Percentiles rank a stretch among this genome's conserved stretches.
phyloP scores from a whole-genome alignment of 2,113 vertebrate genomes.

The Ursus arctos region DNA sequence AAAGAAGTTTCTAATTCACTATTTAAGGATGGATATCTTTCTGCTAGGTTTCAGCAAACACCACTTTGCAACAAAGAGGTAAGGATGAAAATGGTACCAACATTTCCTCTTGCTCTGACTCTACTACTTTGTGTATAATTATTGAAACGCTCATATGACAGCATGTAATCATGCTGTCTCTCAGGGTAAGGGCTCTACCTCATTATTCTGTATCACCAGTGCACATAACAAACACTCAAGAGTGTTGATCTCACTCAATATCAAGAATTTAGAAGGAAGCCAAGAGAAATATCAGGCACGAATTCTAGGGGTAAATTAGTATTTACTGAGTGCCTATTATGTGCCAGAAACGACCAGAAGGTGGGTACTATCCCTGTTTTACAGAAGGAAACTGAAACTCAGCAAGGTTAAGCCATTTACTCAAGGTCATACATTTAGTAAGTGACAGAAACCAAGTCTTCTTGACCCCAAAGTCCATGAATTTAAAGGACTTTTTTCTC shows the following conservation, averaged over 20 bases:
- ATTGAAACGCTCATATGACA: background rate
- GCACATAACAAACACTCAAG: background rate
- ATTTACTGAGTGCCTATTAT: background rate
- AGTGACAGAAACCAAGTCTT: background rate
- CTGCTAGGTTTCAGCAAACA: background rate
- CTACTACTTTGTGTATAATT: background rate
- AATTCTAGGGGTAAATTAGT: background rate
- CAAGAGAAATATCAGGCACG: background rate
- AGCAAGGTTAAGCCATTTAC: background rate
- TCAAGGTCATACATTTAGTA: background rate
- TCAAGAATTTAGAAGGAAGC: conserved; percentile 13
- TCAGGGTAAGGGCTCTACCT: background rate
- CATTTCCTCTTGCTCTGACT: background rate
- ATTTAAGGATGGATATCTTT: background rate
- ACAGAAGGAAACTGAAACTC: background rate
- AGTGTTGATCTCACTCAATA: background rate
- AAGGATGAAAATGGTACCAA: background rate
- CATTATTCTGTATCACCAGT: background rate
- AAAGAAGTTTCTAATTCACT: background rate
- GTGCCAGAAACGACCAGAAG: background rate
- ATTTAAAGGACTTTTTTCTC: background rate
- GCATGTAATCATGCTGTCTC: background rate
- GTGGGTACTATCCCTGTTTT: background rate
- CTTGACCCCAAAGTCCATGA: background rate
- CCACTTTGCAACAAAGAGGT: background rate